phyloP scores from a whole-genome alignment of 2,113 vertebrate genomes.

The Ochotona princeps region DNA sequence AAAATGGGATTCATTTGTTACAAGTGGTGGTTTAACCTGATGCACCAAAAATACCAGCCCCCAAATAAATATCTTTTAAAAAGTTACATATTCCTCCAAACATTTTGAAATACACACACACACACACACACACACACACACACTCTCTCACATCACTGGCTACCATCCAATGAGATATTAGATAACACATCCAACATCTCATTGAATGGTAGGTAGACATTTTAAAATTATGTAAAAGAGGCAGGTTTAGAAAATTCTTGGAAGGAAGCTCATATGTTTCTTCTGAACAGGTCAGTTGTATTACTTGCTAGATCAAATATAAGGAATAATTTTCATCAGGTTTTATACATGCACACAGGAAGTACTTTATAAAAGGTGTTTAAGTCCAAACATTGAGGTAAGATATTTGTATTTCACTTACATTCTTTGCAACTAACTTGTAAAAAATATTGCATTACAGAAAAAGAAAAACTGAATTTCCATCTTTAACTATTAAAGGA shows the following conservation, averaged over 20 bases:
- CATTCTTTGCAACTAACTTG: neutral
- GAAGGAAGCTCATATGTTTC: neutral
- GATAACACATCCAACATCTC: neutral
- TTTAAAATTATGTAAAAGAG: neutral
- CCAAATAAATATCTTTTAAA: too few species aligned
- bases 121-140: too few species aligned
- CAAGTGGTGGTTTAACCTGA: too few species aligned
- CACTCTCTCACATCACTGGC: too few species aligned
- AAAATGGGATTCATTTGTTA: too few species aligned
- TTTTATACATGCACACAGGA: neutral
- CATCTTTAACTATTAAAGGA: neutral
- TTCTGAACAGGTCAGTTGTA: neutral
- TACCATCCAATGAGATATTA: neutral
- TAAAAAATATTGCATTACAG: neutral
- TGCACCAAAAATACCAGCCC: too few species aligned
- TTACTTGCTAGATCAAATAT: neutral
- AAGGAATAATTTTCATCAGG: neutral
- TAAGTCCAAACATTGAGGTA: neutral
- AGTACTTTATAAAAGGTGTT: neutral
- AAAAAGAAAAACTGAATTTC: neutral
- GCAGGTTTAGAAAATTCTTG: neutral
- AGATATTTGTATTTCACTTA: neutral
- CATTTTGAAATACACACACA: too few species aligned
- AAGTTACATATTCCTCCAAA: too few species aligned
- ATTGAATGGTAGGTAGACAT: neutral